phyloP scores from a whole-genome alignment of 2,888 invertebrate genomes.

The Allacma fusca region DNA sequence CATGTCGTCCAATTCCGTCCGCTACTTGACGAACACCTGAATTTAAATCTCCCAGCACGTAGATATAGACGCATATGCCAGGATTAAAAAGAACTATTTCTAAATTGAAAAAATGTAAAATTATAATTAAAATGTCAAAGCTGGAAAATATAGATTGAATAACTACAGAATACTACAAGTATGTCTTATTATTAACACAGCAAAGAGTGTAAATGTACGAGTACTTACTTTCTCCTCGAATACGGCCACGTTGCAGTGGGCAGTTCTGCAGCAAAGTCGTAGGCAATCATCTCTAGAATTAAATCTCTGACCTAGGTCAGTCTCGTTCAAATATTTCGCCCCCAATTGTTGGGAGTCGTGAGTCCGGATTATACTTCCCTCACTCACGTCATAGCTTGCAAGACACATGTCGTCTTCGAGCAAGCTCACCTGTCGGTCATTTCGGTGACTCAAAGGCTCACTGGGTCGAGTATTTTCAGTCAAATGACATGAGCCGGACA shows the following conservation, averaged over 20 bases:
- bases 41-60: no score
- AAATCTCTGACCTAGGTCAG: constrained; percentile 72
- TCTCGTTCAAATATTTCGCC: constrained; percentile 85
- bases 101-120: no score
- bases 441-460: neutral
- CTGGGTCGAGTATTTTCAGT: neutral
- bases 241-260: constrained; percentile 87
- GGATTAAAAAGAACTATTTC: no score
- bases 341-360: constrained; percentile 88
- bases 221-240: constrained; percentile 89
- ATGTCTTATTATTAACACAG: no score
- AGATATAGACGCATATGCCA: no score
- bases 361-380: constrained; percentile 88
- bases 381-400: constrained; percentile 83
- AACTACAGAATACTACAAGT: no score
- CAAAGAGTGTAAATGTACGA: no score
- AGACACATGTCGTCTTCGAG: constrained; percentile 69
- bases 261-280: constrained; percentile 85
- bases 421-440: constrained; percentile 9
- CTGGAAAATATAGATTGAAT: no score
- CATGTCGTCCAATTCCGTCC: no score
- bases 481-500: neutral
- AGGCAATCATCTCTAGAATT: constrained; percentile 80
- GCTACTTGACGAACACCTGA: no score
- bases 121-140: no score